These are phyloP conservation scores for Aleiodes testaceus DNA, from an alignment of 2,888 invertebrate genomes.

Conservation along the genomic window DNA sequence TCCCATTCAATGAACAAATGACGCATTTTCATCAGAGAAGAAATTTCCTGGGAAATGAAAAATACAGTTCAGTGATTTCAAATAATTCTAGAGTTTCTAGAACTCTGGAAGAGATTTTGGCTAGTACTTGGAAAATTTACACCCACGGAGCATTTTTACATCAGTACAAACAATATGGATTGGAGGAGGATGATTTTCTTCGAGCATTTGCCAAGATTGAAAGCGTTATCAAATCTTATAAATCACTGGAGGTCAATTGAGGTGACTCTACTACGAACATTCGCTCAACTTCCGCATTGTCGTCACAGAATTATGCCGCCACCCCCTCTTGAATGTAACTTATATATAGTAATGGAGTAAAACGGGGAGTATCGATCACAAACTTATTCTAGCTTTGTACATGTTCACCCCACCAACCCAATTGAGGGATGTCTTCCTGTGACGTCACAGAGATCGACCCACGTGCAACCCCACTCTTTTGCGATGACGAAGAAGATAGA, in stretches of 20 bases:
- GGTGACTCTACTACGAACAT: neutral
- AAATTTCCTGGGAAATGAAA: slow-evolving; percentile 69
- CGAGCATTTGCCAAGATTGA: slow-evolving; percentile 74
- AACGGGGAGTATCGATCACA: slow-evolving; percentile 31
- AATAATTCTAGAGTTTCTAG: slow-evolving; percentile 72
- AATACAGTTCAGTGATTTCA: slow-evolving; percentile 71
- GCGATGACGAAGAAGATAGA: slow-evolving; percentile 26
- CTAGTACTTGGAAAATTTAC: slow-evolving; percentile 74
- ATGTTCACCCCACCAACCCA: slow-evolving; percentile 28
- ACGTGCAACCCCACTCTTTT: slow-evolving; percentile 35
- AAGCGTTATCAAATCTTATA: slow-evolving; percentile 73
- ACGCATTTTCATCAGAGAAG: slow-evolving; percentile 69
- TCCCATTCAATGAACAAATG: slow-evolving; percentile 64
- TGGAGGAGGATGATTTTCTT: slow-evolving; percentile 74
- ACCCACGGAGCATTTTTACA: slow-evolving; percentile 74
- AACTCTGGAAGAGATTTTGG: slow-evolving; percentile 69
- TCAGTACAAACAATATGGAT: slow-evolving; percentile 74
- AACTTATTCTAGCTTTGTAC: slow-evolving; percentile 41
- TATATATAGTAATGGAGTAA: slow-evolving; percentile 13
- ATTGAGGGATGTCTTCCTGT: slow-evolving; percentile 38
- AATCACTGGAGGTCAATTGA: slow-evolving; percentile 58
- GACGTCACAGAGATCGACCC: slow-evolving; percentile 45
- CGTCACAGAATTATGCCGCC: slow-evolving; percentile 22
- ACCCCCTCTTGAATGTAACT: slow-evolving; percentile 2
- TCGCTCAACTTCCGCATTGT: slow-evolving; percentile 21